Percentiles rank a stretch among this genome's conserved stretches.
Conservation (phyloP, 2,797 vertebrate species). For the Acanthurus lineatus region DNA sequence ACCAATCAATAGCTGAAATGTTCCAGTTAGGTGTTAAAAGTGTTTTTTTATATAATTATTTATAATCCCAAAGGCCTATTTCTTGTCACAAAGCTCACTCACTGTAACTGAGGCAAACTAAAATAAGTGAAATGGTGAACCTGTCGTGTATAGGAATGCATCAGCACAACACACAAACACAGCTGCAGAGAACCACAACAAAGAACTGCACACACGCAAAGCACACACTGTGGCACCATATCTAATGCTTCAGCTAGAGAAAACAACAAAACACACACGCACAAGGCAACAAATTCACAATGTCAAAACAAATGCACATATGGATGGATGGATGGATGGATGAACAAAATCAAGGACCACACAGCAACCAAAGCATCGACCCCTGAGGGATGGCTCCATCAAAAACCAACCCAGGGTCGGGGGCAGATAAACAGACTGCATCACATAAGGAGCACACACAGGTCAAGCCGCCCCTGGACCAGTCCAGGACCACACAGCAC, state of each 20-base stretch:
- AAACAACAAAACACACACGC: neutral
- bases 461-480: conserved; percentile 52
- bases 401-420: conserved; percentile 1
- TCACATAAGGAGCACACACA: conserved; percentile 57
- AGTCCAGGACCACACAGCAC: conserved; percentile 68
- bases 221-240: conserved; percentile 37
- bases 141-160: conserved; percentile 42
- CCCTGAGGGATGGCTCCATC: conserved; percentile 14
- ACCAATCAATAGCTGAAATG: conserved; percentile 15
- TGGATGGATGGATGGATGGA: conserved; percentile 24
- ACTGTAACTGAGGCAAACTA: conserved; percentile 17
- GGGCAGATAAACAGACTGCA: conserved; percentile 39
- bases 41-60: conserved; percentile 5
- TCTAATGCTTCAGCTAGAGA: conserved; percentile 1
- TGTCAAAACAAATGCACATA: conserved; percentile 58
- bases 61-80: conserved; percentile 14
- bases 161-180: conserved; percentile 34
- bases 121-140: conserved; percentile 27
- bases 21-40: conserved; percentile 15
- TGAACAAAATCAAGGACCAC: conserved; percentile 52
- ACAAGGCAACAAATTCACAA: conserved; percentile 31
- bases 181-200: conserved; percentile 33
- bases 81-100: conserved; percentile 29
- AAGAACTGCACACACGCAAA: conserved; percentile 44
- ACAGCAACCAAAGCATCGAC: conserved; percentile 53